phyloP scores from a whole-genome alignment of 2,888 invertebrate genomes.

The Clusia tigrina region DNA sequence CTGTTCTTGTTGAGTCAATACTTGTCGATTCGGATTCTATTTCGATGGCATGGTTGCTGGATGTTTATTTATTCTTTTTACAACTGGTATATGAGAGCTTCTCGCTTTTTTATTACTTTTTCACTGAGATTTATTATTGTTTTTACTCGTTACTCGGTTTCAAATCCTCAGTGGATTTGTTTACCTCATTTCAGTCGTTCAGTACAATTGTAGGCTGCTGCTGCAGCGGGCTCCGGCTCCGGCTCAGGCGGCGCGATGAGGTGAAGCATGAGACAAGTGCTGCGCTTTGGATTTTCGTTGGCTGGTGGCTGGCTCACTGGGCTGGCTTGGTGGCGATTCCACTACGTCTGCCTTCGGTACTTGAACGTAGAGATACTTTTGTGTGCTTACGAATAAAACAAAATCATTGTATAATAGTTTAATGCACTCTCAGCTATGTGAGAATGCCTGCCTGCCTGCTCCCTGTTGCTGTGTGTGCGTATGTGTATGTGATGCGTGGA shows the following conservation, averaged over 20 bases:
- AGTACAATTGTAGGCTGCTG: background rate
- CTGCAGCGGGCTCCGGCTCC: background rate
- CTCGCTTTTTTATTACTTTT: background rate
- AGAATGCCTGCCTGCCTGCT: background rate
- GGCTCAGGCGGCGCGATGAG: no score
- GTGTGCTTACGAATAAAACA: background rate
- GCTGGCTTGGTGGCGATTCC: background rate
- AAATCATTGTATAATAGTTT: constrained; percentile 3
- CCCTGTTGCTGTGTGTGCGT: background rate
- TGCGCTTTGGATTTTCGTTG: background rate
- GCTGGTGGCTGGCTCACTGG: background rate
- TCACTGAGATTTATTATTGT: constrained; percentile 6
- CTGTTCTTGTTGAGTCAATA: constrained; percentile 5
- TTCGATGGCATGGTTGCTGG: background rate
- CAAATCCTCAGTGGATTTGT: background rate
- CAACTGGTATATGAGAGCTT: background rate
- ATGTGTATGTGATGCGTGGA: no score
- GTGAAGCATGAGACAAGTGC: no score
- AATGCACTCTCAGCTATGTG: background rate
- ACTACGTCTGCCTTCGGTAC: no score
- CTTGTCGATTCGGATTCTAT: background rate
- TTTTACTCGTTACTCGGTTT: background rate
- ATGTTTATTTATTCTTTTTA: background rate
- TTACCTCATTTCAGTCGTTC: background rate
- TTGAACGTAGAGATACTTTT: background rate